Base-by-base conservation (phyloP, 2,888 invertebrate genomes). In the Pammene fasciana region DNA sequence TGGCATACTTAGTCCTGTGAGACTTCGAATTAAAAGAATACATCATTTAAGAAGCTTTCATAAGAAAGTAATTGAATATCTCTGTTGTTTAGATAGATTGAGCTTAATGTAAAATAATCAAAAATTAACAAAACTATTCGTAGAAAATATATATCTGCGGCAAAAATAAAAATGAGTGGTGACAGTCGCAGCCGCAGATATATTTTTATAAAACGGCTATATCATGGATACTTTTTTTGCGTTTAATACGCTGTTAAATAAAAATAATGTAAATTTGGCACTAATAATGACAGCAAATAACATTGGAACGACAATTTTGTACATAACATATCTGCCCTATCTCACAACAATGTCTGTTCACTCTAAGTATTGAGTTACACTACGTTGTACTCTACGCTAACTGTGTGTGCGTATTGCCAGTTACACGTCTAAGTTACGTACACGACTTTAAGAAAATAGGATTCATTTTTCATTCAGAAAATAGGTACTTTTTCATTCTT, bases 391-490 rank as follows among this genome's bases (percentile, higher is more conserved):
- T 65, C 72, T 73, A 73, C 71, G 77, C 82, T 88, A 85, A 80
- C 74, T 65, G 80, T 80, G 85, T 90, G 89, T 92, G 88, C 90
- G 90, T 89, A 84, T 88, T 87, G 86, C 85, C 86, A 84, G 86
- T 86, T 86, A 85, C 79, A 86, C 80, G 76, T 80, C 86, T 89
- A 89, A 85, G 78, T 84, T 86, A 88, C 84, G 83, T 88, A 88
- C 83, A 85, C 82, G 80, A 80, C 75, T 85, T 89, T 92, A 92
- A 87, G 92, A 91, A 92, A 92, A 92, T 91, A 92, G 88, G 88
- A 86, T 87, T 89, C 75, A 84, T 86, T 89, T 68, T 87, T 80
- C 86, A 81, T 85, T 90, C 84, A 87, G 89, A 92, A 92, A 92
- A 92, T 91, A 26, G 26, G 26, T 26, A 91, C 82, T 80, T 79